Percentiles rank a stretch among this genome's conserved stretches.
Evolutionary conservation across 2,888 invertebrate species (phyloP).

Genomic region (Abscondita cerata): DNA sequence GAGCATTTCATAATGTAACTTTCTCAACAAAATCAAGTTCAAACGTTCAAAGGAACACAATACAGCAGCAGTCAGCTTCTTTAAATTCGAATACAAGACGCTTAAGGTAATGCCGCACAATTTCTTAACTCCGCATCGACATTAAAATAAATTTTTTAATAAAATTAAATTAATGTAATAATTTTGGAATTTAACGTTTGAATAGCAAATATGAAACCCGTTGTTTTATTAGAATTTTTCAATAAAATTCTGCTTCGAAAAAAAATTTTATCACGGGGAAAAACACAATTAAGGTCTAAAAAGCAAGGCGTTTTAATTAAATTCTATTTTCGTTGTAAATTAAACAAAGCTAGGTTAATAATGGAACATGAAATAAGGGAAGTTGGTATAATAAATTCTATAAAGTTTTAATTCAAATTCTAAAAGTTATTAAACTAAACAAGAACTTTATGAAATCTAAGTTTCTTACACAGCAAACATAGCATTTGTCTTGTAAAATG

Average conservation of each 20-base stretch:
- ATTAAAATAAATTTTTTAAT: no score
- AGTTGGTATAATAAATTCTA: conserved; percentile 25
- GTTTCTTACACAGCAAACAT: conserved; percentile 6
- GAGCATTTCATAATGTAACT: conserved; percentile 31
- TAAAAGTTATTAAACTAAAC: conserved; percentile 24
- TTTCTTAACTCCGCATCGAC: no score
- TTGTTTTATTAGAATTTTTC: neutral
- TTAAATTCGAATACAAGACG: conserved; percentile 25
- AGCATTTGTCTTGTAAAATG: conserved; percentile 1
- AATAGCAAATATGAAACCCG: no score
- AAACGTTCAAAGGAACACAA: conserved; percentile 30
- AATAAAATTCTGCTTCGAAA: neutral
- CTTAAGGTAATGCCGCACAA: conserved; percentile 2
- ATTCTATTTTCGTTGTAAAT: conserved; percentile 27
- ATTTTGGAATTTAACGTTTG: no score
- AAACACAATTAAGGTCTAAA: conserved; percentile 18
- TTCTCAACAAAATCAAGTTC: conserved; percentile 33
- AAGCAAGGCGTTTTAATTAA: conserved; percentile 26
- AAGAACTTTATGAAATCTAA: neutral
- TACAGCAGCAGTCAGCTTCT: conserved; percentile 26
- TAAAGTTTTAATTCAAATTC: conserved; percentile 24
- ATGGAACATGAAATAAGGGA: conserved; percentile 26
- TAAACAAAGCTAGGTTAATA: conserved; percentile 24
- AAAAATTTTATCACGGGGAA: conserved; percentile 8
- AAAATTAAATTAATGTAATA: no score